Evolutionary conservation across 2,888 invertebrate species (phyloP), one percentile per base, ranked within the genome.

Genomic region (Nomada hirtipes): DNA sequence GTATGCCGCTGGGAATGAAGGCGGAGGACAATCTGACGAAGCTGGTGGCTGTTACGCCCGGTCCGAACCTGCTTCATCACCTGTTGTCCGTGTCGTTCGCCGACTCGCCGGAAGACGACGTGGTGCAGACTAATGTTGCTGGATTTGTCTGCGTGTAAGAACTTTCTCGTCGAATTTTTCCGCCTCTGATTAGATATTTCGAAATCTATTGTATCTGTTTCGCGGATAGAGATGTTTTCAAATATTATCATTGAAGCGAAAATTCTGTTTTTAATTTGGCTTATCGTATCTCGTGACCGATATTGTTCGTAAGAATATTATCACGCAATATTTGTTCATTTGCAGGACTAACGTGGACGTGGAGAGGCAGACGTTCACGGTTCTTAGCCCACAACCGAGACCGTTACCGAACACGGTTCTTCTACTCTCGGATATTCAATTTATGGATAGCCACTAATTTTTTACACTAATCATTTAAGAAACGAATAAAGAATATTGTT

Each of bases 1-100:
- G 99, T 93, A 96, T 99, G 96, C 99, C 99, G 0, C 95, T 99
- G 77, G 99, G 99, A 68, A 99, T 99, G 98, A 98, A 98, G 91
- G 94, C 96, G 0, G 97, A 97, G 92, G 99, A 99, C 94, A 98
- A 98, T 92, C 95, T 97, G 83, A 98, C 98, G 0, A 98, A 98
- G 94, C 95, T 99, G 71, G 98, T 99, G 47, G 94, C 96, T 0
- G 96, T 98, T 53, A 95, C 96, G 79, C 97, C 98, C 1, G 96
- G 97, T 91, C 95, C 96, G 0, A 96, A 96, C 83, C 95, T 99
- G 64, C 94, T 97, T 63, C 98, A 99, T 94, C 98, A 98, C 91
- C 94, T 99, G 83, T 95, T 99, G 18, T 97, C 98, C 9, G 96
- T 99, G 2, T 98, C 98, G 89, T 98, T 98, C 94, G 97, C 98